Base-by-base conservation (phyloP, 2,797 vertebrate genomes). In the Rhinichthys osculus region DNA sequence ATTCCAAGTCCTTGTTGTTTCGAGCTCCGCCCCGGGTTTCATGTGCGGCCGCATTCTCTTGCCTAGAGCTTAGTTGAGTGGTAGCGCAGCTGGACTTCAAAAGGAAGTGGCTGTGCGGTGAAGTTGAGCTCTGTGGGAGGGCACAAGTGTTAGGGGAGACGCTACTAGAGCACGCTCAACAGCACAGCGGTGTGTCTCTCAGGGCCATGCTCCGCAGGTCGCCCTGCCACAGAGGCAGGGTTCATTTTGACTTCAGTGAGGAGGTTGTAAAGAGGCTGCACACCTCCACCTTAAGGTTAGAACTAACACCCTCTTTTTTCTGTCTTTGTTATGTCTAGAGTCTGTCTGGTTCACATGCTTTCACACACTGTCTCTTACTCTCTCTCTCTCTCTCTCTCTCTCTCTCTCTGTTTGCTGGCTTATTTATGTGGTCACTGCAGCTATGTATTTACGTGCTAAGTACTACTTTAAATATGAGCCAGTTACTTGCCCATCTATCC, bases 191-290 rank as follows among this genome's bases (percentile, higher is more conserved):
- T 57, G 74, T 52, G 88, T 92, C 89, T 92, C 89, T 89, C 21
- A 85, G 93, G 92, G 93, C 90, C 35, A 96, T 96, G 96, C 93
- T 93, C 92, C 94, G 93, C 91, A 92, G 93, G 91, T 96, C 96
- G 86, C 95, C 96, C 85, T 94, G 95, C 92, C 93, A 93, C 93
- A 94, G 93, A 92, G 91, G 94, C 93, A 94, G 94, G 93, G 92
- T 96, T 92, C 94, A 96, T 87, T 96, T 96, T 92, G 96, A 96
- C 93, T 96, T 96, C 93, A 96, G 95, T 81, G 95, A 96, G 89
- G 96, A 96, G 89, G 96, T 96, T 89, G 87, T 96, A 92, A 94
- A 92, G 91, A 95, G 88, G 89, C 93, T 96, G 78, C 94, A 94
- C 44, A 86, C 94, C 47, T 64, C 91, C 90, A 93, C 90, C 88